These are phyloP conservation scores for Acrocephalus kingi DNA, from an alignment of 2,113 vertebrate genomes.

Conservation along the genomic window DNA sequence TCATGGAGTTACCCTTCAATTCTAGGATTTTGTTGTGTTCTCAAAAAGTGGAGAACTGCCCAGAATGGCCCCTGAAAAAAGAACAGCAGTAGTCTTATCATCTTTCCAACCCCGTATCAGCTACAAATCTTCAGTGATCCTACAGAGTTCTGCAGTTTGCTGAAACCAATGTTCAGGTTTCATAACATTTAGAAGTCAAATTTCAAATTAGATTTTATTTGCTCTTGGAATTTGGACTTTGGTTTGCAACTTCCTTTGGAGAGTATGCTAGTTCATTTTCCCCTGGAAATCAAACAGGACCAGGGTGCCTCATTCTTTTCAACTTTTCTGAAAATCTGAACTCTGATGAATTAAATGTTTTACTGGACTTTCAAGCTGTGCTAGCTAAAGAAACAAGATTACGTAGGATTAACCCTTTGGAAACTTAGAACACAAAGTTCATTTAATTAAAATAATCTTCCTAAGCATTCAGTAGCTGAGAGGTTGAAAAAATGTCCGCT, in stretches of 20 bases:
- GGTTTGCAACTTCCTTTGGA: not conserved
- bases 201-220: not conserved
- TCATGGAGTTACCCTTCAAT: not conserved
- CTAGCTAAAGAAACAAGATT: slow-evolving; percentile 10
- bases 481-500: not conserved
- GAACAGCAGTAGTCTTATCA: not conserved
- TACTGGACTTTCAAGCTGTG: not conserved
- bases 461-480: not conserved
- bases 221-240: not conserved
- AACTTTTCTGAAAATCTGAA: not conserved
- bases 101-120: not conserved
- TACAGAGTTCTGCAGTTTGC: not conserved
- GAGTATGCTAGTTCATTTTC: not conserved
- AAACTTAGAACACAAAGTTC: not conserved
- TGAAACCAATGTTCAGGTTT: not conserved
- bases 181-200: not conserved
- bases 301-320: not conserved
- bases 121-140: not conserved
- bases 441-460: slow-evolving; percentile 41
- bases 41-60: not conserved
- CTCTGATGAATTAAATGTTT: not conserved
- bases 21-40: not conserved
- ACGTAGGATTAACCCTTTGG: not conserved
- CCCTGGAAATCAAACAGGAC: not conserved
- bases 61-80: not conserved